These are phyloP conservation scores for Odiellus spinosus DNA, from an alignment of 2,888 invertebrate species.

Conservation along the genomic window DNA sequence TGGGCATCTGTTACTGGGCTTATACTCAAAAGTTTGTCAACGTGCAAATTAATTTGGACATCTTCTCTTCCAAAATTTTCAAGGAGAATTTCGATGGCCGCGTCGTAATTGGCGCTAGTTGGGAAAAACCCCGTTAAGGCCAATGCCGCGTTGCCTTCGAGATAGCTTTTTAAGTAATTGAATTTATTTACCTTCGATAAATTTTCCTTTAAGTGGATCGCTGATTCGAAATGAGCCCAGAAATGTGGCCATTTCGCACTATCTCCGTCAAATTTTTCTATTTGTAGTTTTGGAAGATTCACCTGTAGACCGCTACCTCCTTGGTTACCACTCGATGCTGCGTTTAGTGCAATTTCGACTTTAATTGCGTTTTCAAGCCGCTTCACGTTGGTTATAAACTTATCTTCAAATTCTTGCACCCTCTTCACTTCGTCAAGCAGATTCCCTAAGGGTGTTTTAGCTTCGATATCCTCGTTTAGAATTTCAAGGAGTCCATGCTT, in stretches of 20 bases:
- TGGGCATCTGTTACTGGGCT: not conserved
- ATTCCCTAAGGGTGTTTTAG: no score
- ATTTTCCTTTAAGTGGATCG: conserved; percentile 1
- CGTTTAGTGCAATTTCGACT: no score
- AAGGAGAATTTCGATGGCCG: not conserved
- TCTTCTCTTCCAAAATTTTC: conserved; percentile 3
- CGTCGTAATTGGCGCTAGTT: conserved; percentile 5
- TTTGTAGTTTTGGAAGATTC: conserved; percentile 1
- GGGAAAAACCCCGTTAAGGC: not conserved
- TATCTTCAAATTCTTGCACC: no score
- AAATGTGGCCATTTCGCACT: conserved; percentile 2
- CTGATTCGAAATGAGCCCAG: conserved; percentile 3
- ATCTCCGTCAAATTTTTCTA: conserved; percentile 2
- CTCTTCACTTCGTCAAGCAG: no score
- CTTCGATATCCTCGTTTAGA: no score
- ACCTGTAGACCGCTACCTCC: no score
- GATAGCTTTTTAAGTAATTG: conserved; percentile 5
- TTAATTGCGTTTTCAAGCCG: no score
- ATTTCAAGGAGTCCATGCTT: no score
- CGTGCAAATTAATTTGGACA: not conserved
- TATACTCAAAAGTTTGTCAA: not conserved
- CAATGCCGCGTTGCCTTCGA: not conserved
- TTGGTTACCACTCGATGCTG: no score
- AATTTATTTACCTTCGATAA: conserved; percentile 4
- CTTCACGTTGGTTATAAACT: no score